Conservation (phyloP, 2,113 vertebrate genomes). For the Ptyas mucosa region DNA sequence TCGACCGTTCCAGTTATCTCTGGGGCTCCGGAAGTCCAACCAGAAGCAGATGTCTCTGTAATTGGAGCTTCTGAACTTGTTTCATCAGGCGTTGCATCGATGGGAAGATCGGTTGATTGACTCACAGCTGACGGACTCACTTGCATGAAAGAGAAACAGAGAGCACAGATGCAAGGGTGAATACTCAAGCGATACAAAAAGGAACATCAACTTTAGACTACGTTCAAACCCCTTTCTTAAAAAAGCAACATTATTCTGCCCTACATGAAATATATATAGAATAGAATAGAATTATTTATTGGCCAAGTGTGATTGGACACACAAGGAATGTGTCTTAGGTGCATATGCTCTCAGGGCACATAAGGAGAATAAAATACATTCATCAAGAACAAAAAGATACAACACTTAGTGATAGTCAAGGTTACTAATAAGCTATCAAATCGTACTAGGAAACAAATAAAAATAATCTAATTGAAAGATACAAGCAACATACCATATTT, state of each 20-base stretch:
- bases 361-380: no score
- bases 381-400: no score
- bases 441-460: no score
- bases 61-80: conserved; percentile 43
- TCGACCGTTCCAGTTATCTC: conserved; percentile 59
- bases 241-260: neutral
- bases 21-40: conserved; percentile 60
- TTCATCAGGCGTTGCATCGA: conserved; percentile 54
- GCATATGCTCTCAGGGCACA: no score
- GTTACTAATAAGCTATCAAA: no score
- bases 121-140: conserved; percentile 67
- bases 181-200: neutral
- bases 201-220: neutral
- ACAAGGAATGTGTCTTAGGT: no score
- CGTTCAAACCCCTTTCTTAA: neutral
- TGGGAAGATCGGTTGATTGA: conserved; percentile 67
- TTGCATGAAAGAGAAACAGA: conserved; percentile 49
- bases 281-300: no score
- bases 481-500: no score
- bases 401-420: no score
- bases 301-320: no score
- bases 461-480: no score
- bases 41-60: conserved; percentile 46
- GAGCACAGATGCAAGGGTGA: neutral
- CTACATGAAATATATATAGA: no score